phyloP scores from a whole-genome alignment of 2,888 invertebrate species.

The Hyppa rectilinea region DNA sequence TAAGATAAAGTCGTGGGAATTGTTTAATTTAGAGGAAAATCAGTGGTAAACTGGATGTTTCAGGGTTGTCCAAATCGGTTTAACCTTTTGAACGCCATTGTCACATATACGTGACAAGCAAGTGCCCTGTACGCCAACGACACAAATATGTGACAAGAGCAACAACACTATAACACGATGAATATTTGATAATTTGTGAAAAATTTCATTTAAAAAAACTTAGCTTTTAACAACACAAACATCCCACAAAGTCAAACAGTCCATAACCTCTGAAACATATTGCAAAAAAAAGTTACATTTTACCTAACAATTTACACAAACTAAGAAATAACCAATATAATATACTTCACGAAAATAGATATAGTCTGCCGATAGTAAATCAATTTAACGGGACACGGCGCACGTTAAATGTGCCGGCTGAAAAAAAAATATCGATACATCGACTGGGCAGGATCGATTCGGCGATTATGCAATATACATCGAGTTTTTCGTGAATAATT shows the following conservation, averaged over 20 bases:
- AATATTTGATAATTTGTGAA: too few species aligned
- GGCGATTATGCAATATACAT: constrained; percentile 59
- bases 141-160: too few species aligned
- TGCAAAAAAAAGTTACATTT: constrained; percentile 44
- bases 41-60: background rate
- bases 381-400: constrained; percentile 70
- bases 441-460: constrained; percentile 50
- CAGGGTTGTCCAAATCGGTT: background rate
- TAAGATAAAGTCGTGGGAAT: constrained; percentile 55
- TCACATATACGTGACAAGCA: too few species aligned
- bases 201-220: constrained; percentile 1
- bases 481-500: constrained; percentile 16
- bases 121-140: too few species aligned
- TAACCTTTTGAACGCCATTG: too few species aligned
- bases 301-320: constrained; percentile 53
- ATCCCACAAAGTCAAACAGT: constrained; percentile 42
- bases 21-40: constrained; percentile 47
- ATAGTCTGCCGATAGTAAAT: constrained; percentile 71
- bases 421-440: constrained; percentile 61
- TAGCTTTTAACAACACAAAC: background rate
- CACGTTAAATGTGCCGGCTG: constrained; percentile 65
- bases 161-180: too few species aligned
- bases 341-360: constrained; percentile 68
- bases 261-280: constrained; percentile 44
- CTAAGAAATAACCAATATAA: constrained; percentile 62